These are phyloP conservation scores for Bettongia penicillata DNA, from an alignment of 2,113 vertebrate genomes.

Conservation along the genomic window DNA sequence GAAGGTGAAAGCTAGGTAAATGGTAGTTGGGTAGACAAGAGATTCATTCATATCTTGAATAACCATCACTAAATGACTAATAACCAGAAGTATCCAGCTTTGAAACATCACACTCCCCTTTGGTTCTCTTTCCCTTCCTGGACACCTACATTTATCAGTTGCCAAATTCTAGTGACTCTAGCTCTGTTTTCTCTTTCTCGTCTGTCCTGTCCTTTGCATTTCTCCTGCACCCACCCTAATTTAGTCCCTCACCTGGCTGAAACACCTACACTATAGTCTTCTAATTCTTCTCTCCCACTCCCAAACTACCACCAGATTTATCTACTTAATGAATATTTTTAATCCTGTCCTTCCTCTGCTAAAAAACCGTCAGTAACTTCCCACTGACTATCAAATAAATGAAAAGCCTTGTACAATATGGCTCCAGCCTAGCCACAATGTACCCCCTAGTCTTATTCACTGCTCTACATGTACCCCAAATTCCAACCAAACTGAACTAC, in stretches of 20 bases:
- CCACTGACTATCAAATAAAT: neutral
- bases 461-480: neutral
- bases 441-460: neutral
- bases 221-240: neutral
- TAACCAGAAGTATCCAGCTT: neutral
- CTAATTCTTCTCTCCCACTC: neutral
- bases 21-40: constrained; percentile 5
- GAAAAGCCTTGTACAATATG: neutral
- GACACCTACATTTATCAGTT: neutral
- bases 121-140: neutral
- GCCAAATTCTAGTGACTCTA: neutral
- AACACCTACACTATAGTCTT: neutral
- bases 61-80: constrained; percentile 19
- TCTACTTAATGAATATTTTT: neutral
- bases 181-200: neutral
- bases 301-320: neutral
- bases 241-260: neutral
- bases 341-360: neutral
- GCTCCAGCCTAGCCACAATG: neutral
- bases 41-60: constrained; percentile 19
- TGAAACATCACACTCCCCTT: neutral
- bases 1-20: neutral
- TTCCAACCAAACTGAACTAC: neutral
- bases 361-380: neutral
- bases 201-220: neutral